Evolutionary conservation across 2,888 invertebrate species (phyloP).

Genomic region (Cepaea hortensis): DNA sequence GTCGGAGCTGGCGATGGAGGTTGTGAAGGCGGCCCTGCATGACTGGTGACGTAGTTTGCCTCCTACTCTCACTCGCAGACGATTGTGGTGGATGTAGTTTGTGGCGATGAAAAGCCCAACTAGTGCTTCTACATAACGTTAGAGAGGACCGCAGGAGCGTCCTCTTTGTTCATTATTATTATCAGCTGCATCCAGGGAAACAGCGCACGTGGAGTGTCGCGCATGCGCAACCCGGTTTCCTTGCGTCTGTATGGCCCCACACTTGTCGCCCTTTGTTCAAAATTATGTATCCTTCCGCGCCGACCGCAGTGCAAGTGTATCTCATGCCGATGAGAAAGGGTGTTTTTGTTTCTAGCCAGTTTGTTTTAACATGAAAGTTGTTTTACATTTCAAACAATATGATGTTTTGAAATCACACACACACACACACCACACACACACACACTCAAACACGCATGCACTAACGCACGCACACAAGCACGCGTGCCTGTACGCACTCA

Average conservation of each 20-base stretch:
- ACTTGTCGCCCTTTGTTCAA: background rate
- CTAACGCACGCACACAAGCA: no score
- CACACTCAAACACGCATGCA: no score
- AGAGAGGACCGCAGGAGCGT: background rate
- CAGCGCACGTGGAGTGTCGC: conserved; percentile 8
- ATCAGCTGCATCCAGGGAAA: conserved; percentile 3
- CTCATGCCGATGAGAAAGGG: background rate
- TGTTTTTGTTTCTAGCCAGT: no score
- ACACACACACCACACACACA: no score
- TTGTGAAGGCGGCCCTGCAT: background rate
- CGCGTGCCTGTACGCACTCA: background rate
- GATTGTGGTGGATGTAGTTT: conserved; percentile 3
- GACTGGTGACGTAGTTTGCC: background rate
- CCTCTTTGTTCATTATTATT: conserved; percentile 8
- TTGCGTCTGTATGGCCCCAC: no score
- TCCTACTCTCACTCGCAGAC: conserved; percentile 3
- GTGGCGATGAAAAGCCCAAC: background rate
- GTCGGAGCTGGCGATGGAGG: background rate
- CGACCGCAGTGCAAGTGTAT: background rate
- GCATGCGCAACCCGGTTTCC: conserved; percentile 1
- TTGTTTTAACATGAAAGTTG: no score
- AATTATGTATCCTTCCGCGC: background rate
- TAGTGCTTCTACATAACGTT: background rate
- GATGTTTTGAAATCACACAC: no score
- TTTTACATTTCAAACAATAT: no score